Evolutionary conservation across 2,888 invertebrate species (phyloP), one percentile per base, ranked within the genome.

Genomic region (Coenonympha glycerion): DNA sequence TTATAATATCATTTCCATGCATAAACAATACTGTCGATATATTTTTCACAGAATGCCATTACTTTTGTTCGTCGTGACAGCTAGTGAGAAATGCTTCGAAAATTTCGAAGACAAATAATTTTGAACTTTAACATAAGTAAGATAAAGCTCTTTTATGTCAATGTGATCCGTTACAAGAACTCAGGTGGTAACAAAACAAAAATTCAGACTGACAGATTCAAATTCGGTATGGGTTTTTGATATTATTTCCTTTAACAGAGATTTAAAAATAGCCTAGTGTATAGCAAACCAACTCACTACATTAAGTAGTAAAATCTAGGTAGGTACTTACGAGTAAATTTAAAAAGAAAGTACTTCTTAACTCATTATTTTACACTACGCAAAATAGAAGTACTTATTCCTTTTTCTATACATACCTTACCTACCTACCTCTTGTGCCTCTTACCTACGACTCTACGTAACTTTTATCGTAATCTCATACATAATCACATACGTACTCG

Each of bases 111-210:
- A 53, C 56, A 61, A 15, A 63, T 52, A 57, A 57, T 45, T 52
- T 45, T 49, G 37, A 26, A 52, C 56, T 48, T 19, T 58, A 51
- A 47, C n/a, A 3, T 2, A 4, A 28, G 4, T 1, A 1, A 1
- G 3, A 45, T 41, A 59, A 21, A 41, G 51, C 48, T 36, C 36
- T 39, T 44, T 47, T 56, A 49, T 45, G 48, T 51, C 11, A 39
- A 53, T 28, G 16, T 34, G 47, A 56, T 55, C 49, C 47, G 52
- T 52, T 53, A 56, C 51, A 59, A 49, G 58, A 72, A 64, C 74
- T 62, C 81, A 82, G 81, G 81, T 81, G 81, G 64, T 65, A 59
- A 58, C 56, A 61, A 61, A 67, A 69, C 64, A 73, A 73, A 71
- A 79, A 71, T 71, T 72, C 64, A 59, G 62, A 71, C 73, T 67